Conservation (phyloP, 2,797 vertebrate species). For the Oceanodroma leucorhoa region DNA sequence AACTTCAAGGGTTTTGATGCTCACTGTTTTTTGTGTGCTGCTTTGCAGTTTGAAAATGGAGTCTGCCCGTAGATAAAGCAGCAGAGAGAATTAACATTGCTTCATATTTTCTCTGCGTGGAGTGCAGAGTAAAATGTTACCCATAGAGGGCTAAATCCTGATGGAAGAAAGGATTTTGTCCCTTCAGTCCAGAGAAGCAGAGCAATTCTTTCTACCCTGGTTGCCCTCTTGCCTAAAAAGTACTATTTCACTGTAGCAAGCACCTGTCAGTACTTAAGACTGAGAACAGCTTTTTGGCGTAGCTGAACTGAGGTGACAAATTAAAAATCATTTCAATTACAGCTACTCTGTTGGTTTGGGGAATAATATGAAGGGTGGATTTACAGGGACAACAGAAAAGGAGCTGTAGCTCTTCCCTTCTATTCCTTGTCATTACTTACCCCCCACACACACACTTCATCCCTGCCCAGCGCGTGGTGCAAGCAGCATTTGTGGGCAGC, state of each 20-base stretch:
- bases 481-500: not conserved
- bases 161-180: not conserved
- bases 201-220: not conserved
- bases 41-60: not conserved
- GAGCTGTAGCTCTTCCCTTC: not conserved
- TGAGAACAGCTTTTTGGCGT: not conserved
- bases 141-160: not conserved
- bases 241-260: not conserved
- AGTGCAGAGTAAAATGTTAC: not conserved
- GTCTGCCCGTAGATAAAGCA: not conserved
- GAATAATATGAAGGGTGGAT: not conserved
- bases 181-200: not conserved
- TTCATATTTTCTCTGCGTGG: not conserved
- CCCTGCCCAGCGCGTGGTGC: rapidly evolving
- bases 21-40: not conserved
- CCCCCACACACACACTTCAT: not conserved
- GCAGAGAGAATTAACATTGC: not conserved
- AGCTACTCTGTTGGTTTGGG: not conserved
- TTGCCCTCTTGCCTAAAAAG: not conserved
- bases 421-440: not conserved
- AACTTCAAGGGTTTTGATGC: not conserved
- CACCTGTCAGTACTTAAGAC: not conserved
- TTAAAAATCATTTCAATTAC: not conserved
- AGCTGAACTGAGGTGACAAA: not conserved
- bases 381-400: not conserved